A percentile compares a stretch with the other conserved stretches of the same genome.
Evolutionary conservation across 2,113 vertebrate genomes (phyloP).

Genomic region (Caracal caracal): DNA sequence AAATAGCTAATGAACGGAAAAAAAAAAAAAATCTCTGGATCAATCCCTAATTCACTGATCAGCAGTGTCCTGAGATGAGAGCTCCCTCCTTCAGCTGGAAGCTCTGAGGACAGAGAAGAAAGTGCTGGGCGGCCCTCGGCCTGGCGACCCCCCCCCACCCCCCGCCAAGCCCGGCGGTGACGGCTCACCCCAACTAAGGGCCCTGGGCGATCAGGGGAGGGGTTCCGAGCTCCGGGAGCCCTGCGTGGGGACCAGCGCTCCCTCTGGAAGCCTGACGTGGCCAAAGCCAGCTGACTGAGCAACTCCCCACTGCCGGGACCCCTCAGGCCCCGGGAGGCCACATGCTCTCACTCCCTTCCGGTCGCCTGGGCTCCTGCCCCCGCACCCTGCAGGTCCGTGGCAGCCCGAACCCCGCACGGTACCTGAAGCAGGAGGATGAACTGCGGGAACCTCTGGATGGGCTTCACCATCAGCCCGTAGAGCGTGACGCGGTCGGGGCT

Average conservation of each 20-base stretch:
- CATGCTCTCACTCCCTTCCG: neutral
- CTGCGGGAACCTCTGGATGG: slow-evolving; percentile 97
- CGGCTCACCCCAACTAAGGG: neutral
- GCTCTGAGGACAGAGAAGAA: neutral
- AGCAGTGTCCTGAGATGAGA: neutral
- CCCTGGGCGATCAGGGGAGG: rapidly evolving
- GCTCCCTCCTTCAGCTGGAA: neutral
- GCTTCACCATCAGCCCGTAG: slow-evolving; percentile 98
- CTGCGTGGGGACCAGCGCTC: rapidly evolving
- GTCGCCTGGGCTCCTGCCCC: rapidly evolving
- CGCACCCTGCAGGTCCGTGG: rapidly evolving
- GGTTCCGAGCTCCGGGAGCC: neutral
- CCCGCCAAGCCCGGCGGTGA: rapidly evolving
- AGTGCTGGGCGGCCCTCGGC: rapidly evolving
- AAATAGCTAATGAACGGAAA: neutral
- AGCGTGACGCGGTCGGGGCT: slow-evolving; percentile 95
- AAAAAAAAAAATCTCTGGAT: rapidly evolving
- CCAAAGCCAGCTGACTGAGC: neutral
- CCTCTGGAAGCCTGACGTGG: neutral
- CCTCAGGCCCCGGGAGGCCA: neutral
- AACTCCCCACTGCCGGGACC: neutral
- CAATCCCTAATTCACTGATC: rapidly evolving
- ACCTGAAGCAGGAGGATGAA: slow-evolving; percentile 98
- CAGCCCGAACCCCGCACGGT: rapidly evolving
- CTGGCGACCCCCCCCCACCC: neutral